These are phyloP conservation scores for Drosophila novamexicana DNA, from an alignment of 1,140 invertebrate genomes.

Conservation along the genomic window DNA sequence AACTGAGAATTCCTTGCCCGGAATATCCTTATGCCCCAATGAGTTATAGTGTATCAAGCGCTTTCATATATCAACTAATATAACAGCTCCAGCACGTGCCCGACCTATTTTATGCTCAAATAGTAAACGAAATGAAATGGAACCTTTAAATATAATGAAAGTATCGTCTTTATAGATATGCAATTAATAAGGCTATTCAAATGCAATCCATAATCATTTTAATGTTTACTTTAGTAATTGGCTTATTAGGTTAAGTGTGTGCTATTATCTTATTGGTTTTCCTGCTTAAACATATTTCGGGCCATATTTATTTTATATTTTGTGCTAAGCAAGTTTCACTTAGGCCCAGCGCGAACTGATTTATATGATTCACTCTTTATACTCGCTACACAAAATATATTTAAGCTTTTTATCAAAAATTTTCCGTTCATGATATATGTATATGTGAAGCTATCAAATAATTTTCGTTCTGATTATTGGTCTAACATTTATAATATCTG, in stretches of 20 bases:
- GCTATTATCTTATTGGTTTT: no score
- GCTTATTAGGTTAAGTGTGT: no score
- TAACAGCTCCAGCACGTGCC: slow-evolving; percentile 18
- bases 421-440: not conserved
- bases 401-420: not conserved
- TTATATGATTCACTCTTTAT: not conserved
- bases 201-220: not conserved
- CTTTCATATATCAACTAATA: slow-evolving; percentile 17
- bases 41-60: slow-evolving; percentile 54
- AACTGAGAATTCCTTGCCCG: slow-evolving; percentile 14
- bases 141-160: not conserved
- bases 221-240: not conserved
- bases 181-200: not conserved
- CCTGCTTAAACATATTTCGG: not conserved
- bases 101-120: slow-evolving; percentile 14
- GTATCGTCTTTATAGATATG: not conserved
- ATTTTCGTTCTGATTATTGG: not conserved
- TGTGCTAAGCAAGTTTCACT: not conserved
- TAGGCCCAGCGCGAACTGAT: not conserved
- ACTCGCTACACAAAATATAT: not conserved
- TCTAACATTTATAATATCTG: slow-evolving; percentile 3
- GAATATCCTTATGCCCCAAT: slow-evolving; percentile 44
- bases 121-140: slow-evolving; percentile 7
- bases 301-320: not conserved
- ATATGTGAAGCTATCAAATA: not conserved